Base-by-base conservation (phyloP, 1,140 invertebrate species). In the Caenorhabditis tropicalis region DNA sequence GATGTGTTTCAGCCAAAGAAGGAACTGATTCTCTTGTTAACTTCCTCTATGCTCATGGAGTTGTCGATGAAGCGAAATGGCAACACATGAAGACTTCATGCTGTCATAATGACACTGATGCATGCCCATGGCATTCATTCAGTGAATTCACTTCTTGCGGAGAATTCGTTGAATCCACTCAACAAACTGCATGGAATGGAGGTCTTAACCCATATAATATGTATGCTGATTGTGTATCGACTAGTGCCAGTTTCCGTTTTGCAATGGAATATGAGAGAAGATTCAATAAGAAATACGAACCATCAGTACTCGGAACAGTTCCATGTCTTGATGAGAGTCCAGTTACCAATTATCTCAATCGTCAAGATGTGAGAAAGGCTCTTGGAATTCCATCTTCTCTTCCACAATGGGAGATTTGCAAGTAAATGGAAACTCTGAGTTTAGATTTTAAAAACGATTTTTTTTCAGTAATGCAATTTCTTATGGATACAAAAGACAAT, bases 161-260 rank as follows among this genome's bases (percentile, higher is more conserved):
- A 51, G 33, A 46, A 51, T 87, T 87, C 85, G 86, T 84, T n/a
- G 53, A 86, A 36, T 24, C 81, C 15, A 43, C 81, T 16, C 16
- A 48, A n/a, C 84, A 87, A 9, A 82, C 48, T 24, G 86, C 86
- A 31, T 87, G 86, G 86, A 81, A 84, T 39, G 79, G 33, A 48
- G 86, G 86, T 39, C 49, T 87, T 39, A 86, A 87, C 43, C 85
- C 86, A 29, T 87, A 87, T 85, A 86, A 86, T 65, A 85, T 87
- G 84, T 87, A 87, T 39, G 79, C 56, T 16, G 36, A 86, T 43
- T 87, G 86, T 46, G 79, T 51, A 31, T 39, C 48, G 46, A 65
- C 53, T 43, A 84, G 36, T 43, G 29, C 48, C 19, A 48, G 70
- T 27, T 48, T 56, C 53, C 83, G 79, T 21, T 86, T 70, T 80